These are phyloP conservation scores for Nomada ruficornis DNA, from an alignment of 2,888 invertebrate species.

Conservation along the genomic window DNA sequence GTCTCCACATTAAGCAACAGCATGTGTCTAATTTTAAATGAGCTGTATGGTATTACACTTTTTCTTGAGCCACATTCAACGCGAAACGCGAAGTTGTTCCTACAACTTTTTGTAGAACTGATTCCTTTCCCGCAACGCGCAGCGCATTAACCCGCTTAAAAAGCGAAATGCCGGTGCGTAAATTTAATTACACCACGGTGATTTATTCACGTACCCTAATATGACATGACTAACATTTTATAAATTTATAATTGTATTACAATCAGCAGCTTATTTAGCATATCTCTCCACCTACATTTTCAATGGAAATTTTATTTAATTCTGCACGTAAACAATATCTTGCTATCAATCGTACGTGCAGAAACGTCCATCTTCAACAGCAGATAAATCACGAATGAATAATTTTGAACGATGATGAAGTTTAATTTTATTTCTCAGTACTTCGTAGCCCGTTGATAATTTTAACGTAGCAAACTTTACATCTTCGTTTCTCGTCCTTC, in stretches of 20 bases:
- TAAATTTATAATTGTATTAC: background rate
- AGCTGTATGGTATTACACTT: slow-evolving; percentile 17
- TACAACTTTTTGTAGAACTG: slow-evolving; percentile 37
- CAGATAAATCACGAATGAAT: slow-evolving; percentile 38
- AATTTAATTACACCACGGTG: slow-evolving; percentile 34
- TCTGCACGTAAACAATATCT: background rate
- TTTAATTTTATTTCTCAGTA: background rate
- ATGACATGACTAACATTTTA: slow-evolving; percentile 9
- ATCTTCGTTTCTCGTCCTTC: background rate
- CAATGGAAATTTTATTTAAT: background rate
- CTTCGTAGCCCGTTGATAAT: background rate
- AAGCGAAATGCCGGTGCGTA: slow-evolving; percentile 26
- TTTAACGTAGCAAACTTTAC: background rate
- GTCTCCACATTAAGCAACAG: slow-evolving; percentile 1
- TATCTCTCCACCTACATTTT: background rate
- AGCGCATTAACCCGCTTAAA: slow-evolving; percentile 25
- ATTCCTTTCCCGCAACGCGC: slow-evolving; percentile 28
- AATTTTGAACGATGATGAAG: slow-evolving; percentile 5
- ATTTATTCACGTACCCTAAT: slow-evolving; percentile 22
- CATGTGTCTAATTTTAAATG: slow-evolving; percentile 24
- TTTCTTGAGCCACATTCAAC: slow-evolving; percentile 10
- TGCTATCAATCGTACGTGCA: slow-evolving; percentile 24
- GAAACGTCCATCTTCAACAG: slow-evolving; percentile 21
- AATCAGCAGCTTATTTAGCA: too few relatives aligned
- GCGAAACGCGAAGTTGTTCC: slow-evolving; percentile 33